phyloP scores from a whole-genome alignment of 2,113 vertebrate species.

The Corythaeola cristata region DNA sequence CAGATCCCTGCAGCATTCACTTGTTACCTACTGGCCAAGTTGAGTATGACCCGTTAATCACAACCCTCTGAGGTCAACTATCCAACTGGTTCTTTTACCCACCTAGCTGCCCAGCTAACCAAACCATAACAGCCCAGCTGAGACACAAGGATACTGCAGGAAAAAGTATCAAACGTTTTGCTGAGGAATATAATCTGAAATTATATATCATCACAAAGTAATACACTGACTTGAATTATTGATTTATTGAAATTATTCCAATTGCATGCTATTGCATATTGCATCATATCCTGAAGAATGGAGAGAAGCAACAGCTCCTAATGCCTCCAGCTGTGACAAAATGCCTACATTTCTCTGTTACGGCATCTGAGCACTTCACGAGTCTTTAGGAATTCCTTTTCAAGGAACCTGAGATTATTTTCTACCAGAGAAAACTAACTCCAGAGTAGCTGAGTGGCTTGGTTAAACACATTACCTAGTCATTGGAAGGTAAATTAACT shows the following conservation, averaged over 20 bases:
- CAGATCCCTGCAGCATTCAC: neutral
- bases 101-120: neutral
- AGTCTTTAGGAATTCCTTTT: neutral
- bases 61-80: neutral
- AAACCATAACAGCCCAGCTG: neutral
- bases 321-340: neutral
- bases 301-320: neutral
- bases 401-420: neutral
- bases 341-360: fast-evolving
- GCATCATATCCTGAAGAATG: neutral
- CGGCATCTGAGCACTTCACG: neutral
- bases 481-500: neutral
- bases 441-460: neutral
- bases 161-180: neutral
- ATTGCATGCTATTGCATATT: neutral
- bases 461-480: neutral
- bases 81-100: neutral
- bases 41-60: neutral
- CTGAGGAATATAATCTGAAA: neutral
- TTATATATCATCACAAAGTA: neutral
- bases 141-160: neutral
- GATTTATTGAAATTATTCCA: neutral
- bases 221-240: neutral
- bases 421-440: neutral
- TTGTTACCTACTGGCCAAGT: neutral